Evolutionary conservation across 1,140 invertebrate species (phyloP), one percentile per base, ranked within the genome.

Genomic region (Tetranychus urticae): DNA sequence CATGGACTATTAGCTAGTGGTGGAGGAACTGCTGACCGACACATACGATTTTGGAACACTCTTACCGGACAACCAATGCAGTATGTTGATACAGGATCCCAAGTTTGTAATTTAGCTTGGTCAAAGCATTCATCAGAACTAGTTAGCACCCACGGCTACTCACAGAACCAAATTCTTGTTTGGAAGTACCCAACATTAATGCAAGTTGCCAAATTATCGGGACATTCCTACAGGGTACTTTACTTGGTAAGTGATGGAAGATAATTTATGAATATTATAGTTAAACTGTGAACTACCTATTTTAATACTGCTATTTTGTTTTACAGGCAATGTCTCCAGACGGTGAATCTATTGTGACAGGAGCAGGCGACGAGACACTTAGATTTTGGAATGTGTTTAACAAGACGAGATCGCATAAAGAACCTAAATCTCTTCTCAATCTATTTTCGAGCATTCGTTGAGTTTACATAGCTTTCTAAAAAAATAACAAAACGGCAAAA

Each of bases 341-440:
- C 74, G 96, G 94, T 31, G 93, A 98, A 73, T 90, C 93, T 1
- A 99, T 99, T 64, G 96, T 99, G 0, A 99, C 96, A 0, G 96
- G 94, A 10, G 94, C 94, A 23, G 96, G 94, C 0, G 96, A 99
- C 73, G 96, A 99, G 73, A 99, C 96, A 1, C 76, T 99, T 7
- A 76, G 96, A 14, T 98, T 98, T 74, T 98, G 94, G 94, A 97
- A 97, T 77, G 90, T 98, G 0, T 98, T 98, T 72, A 92, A 87
- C 65, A 97, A 97, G 78, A 89, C 89, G 14, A 79, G 89, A 55
- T 92, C 88, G 61, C 87, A 91, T 71, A 87, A 76, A 75, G 90
- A 94, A 73, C 90, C 88, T 62, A 90, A 93, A 71, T 93, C 89
- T 46, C 88, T 92, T n/a, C 77, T 96, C 64, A 94, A 92, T 76